Evolutionary conservation across 2,888 invertebrate genomes (phyloP).

Genomic region (Drosophila koepferae): DNA sequence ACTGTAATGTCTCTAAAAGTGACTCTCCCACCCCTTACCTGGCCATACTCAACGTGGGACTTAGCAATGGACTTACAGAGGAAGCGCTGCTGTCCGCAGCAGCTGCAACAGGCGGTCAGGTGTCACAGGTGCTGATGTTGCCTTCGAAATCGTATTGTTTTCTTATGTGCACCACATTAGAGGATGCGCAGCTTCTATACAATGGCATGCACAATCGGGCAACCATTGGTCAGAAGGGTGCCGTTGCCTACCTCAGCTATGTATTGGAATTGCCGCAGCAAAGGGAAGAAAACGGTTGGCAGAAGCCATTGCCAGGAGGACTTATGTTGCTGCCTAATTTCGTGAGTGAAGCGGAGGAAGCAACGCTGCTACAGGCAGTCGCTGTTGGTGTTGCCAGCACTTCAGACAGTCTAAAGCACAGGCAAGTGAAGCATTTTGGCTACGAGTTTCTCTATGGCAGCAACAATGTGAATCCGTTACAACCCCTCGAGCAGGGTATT

Average conservation of each 20-base stretch:
- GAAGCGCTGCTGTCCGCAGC: slow-evolving; percentile 87
- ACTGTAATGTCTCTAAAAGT: slow-evolving; percentile 83
- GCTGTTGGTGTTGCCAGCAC: slow-evolving; percentile 84
- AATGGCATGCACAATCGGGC: slow-evolving; percentile 87
- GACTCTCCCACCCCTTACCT: slow-evolving; percentile 82
- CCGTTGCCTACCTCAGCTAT: slow-evolving; percentile 87
- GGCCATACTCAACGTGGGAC: slow-evolving; percentile 93
- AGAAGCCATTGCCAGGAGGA: slow-evolving; percentile 88
- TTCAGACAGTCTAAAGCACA: slow-evolving; percentile 89
- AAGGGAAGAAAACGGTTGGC: slow-evolving; percentile 73
- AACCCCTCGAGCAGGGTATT: slow-evolving; percentile 89
- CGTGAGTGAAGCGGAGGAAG: slow-evolving; percentile 90
- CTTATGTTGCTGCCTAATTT: slow-evolving; percentile 90
- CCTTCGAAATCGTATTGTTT: slow-evolving; percentile 94
- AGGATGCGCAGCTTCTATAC: slow-evolving; percentile 87
- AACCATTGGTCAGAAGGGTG: slow-evolving; percentile 87
- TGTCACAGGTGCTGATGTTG: slow-evolving; percentile 89
- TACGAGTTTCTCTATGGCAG: slow-evolving; percentile 95
- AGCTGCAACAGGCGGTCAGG: slow-evolving; percentile 86
- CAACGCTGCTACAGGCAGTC: slow-evolving; percentile 87
- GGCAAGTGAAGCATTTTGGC: slow-evolving; percentile 95
- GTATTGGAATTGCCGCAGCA: slow-evolving; percentile 64
- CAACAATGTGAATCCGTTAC: slow-evolving; percentile 92
- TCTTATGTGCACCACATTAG: slow-evolving; percentile 87
- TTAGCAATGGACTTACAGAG: slow-evolving; percentile 91